These are phyloP conservation scores for Procambarus clarkii DNA, from an alignment of 1,140 invertebrate species.

Conservation along the genomic window DNA sequence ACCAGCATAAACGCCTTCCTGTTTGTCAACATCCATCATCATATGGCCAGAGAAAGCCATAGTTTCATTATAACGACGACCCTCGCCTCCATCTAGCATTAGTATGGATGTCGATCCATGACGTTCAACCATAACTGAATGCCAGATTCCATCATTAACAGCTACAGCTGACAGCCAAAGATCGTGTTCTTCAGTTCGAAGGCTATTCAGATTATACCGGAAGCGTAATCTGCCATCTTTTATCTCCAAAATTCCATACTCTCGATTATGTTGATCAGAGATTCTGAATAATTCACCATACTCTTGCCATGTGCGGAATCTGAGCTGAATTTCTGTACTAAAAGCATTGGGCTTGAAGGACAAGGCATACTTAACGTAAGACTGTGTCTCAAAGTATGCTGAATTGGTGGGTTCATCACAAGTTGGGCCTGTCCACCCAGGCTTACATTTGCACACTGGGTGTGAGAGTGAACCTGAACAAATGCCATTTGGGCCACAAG, in stretches of 20 bases:
- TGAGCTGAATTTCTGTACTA: constrained; percentile 92
- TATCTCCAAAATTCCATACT: constrained; percentile 95
- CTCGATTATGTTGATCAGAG: constrained; percentile 94
- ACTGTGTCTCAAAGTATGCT: constrained; percentile 92
- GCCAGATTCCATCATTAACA: constrained; percentile 98
- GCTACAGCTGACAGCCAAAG: constrained; percentile 92
- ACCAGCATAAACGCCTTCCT: constrained; percentile 95
- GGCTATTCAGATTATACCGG: constrained; percentile 92
- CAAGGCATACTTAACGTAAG: constrained; percentile 96
- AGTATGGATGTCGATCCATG: constrained; percentile 96
- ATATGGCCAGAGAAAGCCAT: constrained; percentile 93
- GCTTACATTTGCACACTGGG: constrained; percentile 92
- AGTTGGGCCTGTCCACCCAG: constrained; percentile 91
- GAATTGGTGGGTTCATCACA: constrained; percentile 91
- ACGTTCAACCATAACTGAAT: constrained; percentile 87
- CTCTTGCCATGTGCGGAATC: constrained; percentile 93
- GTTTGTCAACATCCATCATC: constrained; percentile 93
- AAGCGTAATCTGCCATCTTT: constrained; percentile 93
- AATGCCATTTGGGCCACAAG: constrained; percentile 93
- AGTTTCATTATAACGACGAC: constrained; percentile 94
- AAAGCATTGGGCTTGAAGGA: constrained; percentile 95
- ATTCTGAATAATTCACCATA: constrained; percentile 94
- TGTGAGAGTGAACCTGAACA: constrained; percentile 93
- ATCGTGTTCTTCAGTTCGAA: constrained; percentile 90
- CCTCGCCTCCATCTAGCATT: constrained; percentile 96